phyloP scores from a whole-genome alignment of 2,113 vertebrate genomes.

The Falcunculus frontatus region DNA sequence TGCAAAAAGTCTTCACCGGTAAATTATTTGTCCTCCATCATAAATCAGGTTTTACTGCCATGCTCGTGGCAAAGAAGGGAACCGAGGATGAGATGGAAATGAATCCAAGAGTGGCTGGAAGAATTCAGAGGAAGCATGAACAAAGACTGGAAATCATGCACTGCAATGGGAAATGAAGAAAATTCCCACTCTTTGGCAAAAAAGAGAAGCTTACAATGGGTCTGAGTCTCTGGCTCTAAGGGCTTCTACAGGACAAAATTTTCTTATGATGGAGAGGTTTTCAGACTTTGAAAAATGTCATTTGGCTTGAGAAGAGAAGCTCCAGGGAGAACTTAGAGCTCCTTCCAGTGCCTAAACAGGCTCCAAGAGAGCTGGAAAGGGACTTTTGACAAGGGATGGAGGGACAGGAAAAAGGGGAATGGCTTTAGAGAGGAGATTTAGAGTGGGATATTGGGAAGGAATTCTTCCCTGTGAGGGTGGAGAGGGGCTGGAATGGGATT shows the following conservation, averaged over 20 bases:
- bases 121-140: background rate
- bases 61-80: background rate
- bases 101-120: background rate
- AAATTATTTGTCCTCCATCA: background rate
- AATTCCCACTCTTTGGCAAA: background rate
- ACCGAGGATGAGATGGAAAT: background rate
- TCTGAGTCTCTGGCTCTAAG: too few species aligned
- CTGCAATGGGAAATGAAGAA: background rate
- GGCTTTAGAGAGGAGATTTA: background rate
- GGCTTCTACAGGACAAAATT: background rate
- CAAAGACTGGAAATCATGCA: background rate
- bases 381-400: background rate
- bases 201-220: background rate
- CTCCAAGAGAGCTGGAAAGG: background rate
- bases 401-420: rapidly evolving
- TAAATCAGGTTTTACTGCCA: background rate
- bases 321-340: background rate
- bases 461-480: rapidly evolving
- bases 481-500: rapidly evolving
- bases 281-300: background rate
- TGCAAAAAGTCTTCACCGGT: background rate
- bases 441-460: background rate
- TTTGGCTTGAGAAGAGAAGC: background rate
- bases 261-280: background rate
- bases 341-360: background rate